Conservation (phyloP, 92 coral and sea anemone genomes). For the Metridium senile region DNA sequence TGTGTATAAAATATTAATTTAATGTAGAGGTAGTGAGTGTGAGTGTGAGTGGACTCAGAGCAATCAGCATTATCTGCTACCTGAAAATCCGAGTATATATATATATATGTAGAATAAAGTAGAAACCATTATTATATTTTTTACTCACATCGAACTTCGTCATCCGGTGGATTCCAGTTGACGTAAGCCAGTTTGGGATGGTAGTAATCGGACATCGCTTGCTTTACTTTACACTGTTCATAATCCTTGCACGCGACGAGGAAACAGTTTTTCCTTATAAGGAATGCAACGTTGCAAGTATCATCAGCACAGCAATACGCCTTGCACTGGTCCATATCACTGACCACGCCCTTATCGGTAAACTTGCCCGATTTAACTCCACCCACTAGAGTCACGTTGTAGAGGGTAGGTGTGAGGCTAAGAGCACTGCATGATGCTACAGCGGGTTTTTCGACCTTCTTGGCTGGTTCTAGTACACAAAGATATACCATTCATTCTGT, state of each 20-base stretch:
- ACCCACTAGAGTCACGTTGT: conserved; percentile 83
- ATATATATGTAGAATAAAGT: too few relatives aligned
- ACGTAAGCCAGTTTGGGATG: conserved; percentile 81
- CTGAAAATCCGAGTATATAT: too few relatives aligned
- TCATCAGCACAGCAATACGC: conserved; percentile 90
- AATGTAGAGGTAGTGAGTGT: too few relatives aligned
- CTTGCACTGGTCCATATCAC: conserved; percentile 76
- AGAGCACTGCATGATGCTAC: conserved; percentile 52
- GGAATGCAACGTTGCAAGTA: conserved; percentile 79
- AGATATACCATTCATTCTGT: background rate
- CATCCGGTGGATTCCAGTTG: conserved; percentile 89
- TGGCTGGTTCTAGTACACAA: conserved; percentile 54
- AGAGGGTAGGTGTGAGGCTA: conserved; percentile 62
- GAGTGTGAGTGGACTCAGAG: too few relatives aligned
- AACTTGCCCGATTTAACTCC: conserved; percentile 88
- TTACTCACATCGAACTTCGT: conserved; percentile 65
- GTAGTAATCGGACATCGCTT: conserved; percentile 74
- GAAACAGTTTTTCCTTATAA: conserved; percentile 84
- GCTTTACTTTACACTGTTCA: conserved; percentile 68
- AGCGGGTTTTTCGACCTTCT: conserved; percentile 54
- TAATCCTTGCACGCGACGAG: conserved; percentile 92
- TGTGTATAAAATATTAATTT: too few relatives aligned
- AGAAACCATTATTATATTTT: background rate
- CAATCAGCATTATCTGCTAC: too few relatives aligned
- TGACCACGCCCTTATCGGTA: conserved; percentile 83